Evolutionary conservation across 2,113 vertebrate species (phyloP).

Genomic region (Leucosticte australis): DNA sequence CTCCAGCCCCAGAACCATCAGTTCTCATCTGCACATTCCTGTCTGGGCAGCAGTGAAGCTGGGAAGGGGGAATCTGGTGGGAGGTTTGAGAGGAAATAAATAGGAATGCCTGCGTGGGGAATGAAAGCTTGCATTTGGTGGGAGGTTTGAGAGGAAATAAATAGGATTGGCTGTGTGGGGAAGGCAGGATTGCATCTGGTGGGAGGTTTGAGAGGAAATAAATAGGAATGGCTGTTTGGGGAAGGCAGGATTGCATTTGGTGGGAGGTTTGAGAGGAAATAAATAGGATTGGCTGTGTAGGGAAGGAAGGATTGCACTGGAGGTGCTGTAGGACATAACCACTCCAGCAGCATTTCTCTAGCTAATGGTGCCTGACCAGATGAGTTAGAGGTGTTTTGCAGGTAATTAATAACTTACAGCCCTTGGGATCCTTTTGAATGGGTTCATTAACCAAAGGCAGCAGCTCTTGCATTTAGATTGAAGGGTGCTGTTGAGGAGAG

Average conservation of each 20-base stretch:
- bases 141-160: neutral
- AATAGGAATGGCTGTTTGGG: neutral
- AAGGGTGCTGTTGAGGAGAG: neutral
- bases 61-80: neutral
- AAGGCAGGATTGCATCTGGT: neutral
- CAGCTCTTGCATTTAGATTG: neutral
- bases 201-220: neutral
- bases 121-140: too few species aligned
- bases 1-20: neutral
- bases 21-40: neutral
- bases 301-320: neutral
- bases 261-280: neutral
- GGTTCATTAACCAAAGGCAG: neutral
- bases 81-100: neutral
- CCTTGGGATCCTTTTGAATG: neutral
- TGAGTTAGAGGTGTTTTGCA: neutral
- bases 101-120: neutral
- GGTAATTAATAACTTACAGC: neutral
- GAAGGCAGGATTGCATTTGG: neutral
- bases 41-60: neutral
- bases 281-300: neutral
- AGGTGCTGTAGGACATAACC: neutral
- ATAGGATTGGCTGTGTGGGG: neutral
- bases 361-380: neutral
- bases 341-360: neutral